Evolutionary conservation across 2,113 vertebrate species (phyloP).

Genomic region (Zosterops lateralis): DNA sequence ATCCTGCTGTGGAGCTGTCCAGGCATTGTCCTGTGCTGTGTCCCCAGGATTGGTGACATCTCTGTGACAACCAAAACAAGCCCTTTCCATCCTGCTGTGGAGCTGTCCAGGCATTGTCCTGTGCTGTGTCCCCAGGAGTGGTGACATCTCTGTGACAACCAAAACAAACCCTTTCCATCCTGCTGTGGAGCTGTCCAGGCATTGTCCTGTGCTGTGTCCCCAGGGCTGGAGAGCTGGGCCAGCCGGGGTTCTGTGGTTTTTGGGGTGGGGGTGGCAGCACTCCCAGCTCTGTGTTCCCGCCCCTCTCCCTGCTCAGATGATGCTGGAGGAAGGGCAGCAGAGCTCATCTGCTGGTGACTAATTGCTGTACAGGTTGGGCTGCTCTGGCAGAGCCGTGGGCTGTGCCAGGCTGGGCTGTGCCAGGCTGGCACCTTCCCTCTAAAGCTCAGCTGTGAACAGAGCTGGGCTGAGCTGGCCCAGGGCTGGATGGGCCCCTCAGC

Average conservation of each 20-base stretch:
- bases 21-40: fast-evolving
- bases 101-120: fast-evolving
- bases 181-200: fast-evolving
- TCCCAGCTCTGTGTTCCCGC: background rate
- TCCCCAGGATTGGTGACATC: background rate
- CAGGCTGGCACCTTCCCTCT: background rate
- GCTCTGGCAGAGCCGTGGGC: background rate
- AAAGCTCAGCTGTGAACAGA: background rate
- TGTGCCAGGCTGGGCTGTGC: background rate
- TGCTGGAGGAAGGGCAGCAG: background rate
- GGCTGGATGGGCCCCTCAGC: background rate
- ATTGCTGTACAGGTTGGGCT: slow-evolving; percentile 30
- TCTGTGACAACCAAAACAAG: background rate
- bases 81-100: fast-evolving
- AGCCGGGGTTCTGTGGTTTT: fast-evolving
- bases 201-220: background rate
- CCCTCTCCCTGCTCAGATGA: background rate
- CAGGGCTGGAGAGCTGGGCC: fast-evolving
- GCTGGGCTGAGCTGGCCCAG: background rate
- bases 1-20: fast-evolving
- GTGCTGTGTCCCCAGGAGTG: fast-evolving
- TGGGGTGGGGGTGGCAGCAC: fast-evolving
- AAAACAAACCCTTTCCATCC: fast-evolving
- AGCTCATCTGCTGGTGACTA: background rate
- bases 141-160: background rate